Conservation (phyloP, 2,797 vertebrate genomes). For the Linurgus olivaceus region DNA sequence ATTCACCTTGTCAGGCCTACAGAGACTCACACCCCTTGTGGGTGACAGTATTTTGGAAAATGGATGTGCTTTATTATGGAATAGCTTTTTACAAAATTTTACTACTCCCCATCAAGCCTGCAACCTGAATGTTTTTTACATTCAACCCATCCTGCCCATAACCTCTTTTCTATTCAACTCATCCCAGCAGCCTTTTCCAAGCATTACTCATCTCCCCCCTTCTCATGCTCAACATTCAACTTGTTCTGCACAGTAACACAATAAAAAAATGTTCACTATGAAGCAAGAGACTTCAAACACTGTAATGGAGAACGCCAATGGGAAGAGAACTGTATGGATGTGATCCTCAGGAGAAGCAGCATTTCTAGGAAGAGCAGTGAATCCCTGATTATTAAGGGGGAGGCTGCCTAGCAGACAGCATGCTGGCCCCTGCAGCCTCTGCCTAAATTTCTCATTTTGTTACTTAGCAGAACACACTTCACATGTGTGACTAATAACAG, state of each 20-base stretch:
- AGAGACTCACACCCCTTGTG: rapidly evolving
- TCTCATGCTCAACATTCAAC: not conserved
- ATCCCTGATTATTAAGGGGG: not conserved
- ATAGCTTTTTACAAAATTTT: not conserved
- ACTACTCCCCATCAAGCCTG: not conserved
- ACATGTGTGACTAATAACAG: not conserved
- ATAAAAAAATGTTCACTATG: not conserved
- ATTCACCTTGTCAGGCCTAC: not conserved
- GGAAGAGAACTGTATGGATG: not conserved
- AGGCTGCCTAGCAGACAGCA: not conserved
- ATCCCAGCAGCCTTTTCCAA: not conserved
- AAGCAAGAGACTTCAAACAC: not conserved
- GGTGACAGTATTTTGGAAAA: not conserved
- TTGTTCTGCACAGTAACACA: not conserved
- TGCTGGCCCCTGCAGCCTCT: not conserved
- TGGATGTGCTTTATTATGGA: not conserved
- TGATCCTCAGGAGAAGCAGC: not conserved
- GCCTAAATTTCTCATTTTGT: not conserved
- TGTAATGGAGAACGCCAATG: not conserved
- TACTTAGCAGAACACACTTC: not conserved
- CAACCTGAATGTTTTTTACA: not conserved
- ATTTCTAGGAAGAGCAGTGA: not conserved
- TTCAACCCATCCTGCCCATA: not conserved
- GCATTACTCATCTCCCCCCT: not conserved
- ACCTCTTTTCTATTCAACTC: not conserved